These are phyloP conservation scores for Pogonus chalceus DNA, from an alignment of 1,140 invertebrate genomes.

Conservation along the genomic window DNA sequence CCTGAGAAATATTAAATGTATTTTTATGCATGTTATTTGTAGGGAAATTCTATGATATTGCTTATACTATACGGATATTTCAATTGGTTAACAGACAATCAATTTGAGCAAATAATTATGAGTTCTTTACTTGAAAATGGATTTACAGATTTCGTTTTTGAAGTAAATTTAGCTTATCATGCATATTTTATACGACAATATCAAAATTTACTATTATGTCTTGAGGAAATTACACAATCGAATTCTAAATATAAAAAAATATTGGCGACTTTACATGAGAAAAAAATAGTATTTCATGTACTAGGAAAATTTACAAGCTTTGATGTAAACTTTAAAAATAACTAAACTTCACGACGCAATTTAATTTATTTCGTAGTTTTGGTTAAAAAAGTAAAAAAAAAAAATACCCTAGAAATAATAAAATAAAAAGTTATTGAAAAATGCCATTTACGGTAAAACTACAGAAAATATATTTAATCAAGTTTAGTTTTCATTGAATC, in stretches of 20 bases:
- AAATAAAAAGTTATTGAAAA: constrained; percentile 34
- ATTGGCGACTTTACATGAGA: constrained; percentile 24
- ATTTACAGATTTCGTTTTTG: constrained; percentile 35
- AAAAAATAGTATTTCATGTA: constrained; percentile 35
- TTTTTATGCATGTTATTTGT: constrained; percentile 36
- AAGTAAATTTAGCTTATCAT: constrained; percentile 28
- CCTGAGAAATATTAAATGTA: constrained; percentile 29
- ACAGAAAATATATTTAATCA: constrained; percentile 33
- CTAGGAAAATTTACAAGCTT: constrained; percentile 30
- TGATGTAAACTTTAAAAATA: constrained; percentile 31
- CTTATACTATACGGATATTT: constrained; percentile 24
- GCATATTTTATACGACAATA: constrained; percentile 34
- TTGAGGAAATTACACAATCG: constrained; percentile 21
- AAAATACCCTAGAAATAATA: constrained; percentile 23
- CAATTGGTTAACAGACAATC: constrained; percentile 26
- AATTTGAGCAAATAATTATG: constrained; percentile 30
- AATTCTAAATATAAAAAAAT: constrained; percentile 24
- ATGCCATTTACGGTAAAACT: constrained; percentile 34
- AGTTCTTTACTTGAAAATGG: constrained; percentile 24
- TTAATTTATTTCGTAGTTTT: constrained; percentile 32
- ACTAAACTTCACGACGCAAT: constrained; percentile 33
- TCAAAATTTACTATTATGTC: constrained; percentile 33
- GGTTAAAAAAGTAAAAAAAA: constrained; percentile 33
- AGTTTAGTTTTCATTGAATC: constrained; percentile 19
- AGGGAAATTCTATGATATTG: constrained; percentile 32